Base-by-base conservation (phyloP, 2,888 invertebrate species). In the Ametastegia equiseti region DNA sequence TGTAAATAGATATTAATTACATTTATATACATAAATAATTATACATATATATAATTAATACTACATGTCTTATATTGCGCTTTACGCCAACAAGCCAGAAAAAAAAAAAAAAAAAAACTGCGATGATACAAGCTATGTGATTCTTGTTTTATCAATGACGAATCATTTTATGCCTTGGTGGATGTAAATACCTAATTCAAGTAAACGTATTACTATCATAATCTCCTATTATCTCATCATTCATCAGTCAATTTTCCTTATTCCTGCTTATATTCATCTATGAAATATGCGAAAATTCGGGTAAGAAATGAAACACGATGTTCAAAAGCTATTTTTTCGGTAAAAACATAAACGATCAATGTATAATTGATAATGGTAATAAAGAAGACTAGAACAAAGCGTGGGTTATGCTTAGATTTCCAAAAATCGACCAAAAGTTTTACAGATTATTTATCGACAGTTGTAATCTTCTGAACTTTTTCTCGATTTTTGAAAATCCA, bases 1-100 rank as follows among this genome's bases (percentile, higher is more conserved):
- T 78, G 78, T 78, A 78, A 39, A 78, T 78, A 78, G 78, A 78
- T 27, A 78, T 78, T 78, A 78, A 60, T 78, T 78, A 78, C 78
- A 78, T 78, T 60, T 78, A 78, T 60, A 78, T 78, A 23, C 57
- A 54, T 23, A 71, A 47, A 47, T 47, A 33, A 30, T 15, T 15
- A 47, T 47, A 27, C 47, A 54, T 54, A 47, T 63, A 15, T 67
- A 57, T 27, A 60, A 4, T 11, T 60, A 30, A 60, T 60, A 60
- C 15, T 27, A 23, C 4, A 27, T 57, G 15, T 0, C 15, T 23
- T 60, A 30, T 73, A 33, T 75, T 75, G 54, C 36, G 75, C 54
- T 75, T 75, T 73, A 23, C 75, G 45, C 71, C 45, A 71, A 71
- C 47, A 71, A 71, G 47, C 47, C 33, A 27, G 47, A 71, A 71